These are phyloP conservation scores for Rosalia funebris DNA, from an alignment of 2,888 invertebrate genomes.

Conservation along the genomic window DNA sequence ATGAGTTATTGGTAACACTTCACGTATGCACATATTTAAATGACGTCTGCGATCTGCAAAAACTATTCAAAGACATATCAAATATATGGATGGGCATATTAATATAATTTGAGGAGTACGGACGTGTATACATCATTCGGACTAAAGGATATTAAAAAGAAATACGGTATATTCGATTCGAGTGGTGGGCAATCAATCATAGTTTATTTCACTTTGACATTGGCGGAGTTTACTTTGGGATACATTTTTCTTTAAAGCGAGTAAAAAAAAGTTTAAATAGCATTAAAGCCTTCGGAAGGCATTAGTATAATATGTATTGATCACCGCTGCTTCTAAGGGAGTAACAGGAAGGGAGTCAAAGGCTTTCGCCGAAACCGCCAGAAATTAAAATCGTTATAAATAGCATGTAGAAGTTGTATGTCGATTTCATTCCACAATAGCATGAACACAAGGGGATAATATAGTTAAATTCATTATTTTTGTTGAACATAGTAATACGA, in stretches of 20 bases:
- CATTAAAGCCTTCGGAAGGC: constrained; percentile 10
- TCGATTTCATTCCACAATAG: no score
- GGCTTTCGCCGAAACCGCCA: neutral
- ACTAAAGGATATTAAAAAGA: neutral
- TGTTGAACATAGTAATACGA: no score
- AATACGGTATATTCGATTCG: neutral
- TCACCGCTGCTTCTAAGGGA: constrained; percentile 22
- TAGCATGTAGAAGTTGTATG: no score
- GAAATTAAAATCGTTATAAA: no score
- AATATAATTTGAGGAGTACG: neutral
- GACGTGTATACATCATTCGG: neutral
- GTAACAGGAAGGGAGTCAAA: neutral
- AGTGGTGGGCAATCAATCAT: constrained; percentile 20
- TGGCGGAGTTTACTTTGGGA: constrained; percentile 1
- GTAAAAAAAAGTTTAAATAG: constrained; percentile 21
- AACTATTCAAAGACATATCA: neutral
- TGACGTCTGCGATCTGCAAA: no score
- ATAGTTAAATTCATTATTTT: no score
- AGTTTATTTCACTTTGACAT: constrained; percentile 22
- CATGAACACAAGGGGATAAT: no score
- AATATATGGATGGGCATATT: neutral
- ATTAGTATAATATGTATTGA: constrained; percentile 22
- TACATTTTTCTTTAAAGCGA: constrained; percentile 17
- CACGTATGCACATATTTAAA: no score
- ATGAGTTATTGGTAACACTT: no score